Evolutionary conservation across 2,888 invertebrate genomes (phyloP), one percentile per base, ranked within the genome.

Genomic region (Troides aeacus): DNA sequence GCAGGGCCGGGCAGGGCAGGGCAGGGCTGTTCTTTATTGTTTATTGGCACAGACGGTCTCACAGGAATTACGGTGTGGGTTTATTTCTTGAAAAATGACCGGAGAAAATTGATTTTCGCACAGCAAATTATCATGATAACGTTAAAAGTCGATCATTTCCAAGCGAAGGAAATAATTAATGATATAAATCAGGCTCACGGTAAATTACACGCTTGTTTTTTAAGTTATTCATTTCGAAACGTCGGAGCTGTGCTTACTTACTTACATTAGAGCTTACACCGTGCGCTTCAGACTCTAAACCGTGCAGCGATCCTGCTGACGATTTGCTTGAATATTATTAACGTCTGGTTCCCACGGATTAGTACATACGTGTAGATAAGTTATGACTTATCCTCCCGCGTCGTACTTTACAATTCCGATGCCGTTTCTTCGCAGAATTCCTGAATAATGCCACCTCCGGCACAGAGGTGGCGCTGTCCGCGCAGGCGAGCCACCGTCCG

Each of bases 1-100:
- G 74, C 67, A 72, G 70, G 18, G 63, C n/a, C 58, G 36, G 23
- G 62, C 21, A 0, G 24, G 62, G 18, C 69, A 76, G 69, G 74
- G 84, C 84, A 83, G 87, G 85, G 84, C 84, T 81, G 78, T 85
- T 85, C 78, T 86, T 87, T 87, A 87, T 85, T 84, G 85, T 88
- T 88, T 90, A 89, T 90, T 88, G 86, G 88, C 81, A 84, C 81
- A 86, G 78, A 77, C 79, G 81, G 83, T 81, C 80, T 75, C 78
- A 75, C 83, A 88, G 80, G 86, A 88, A 88, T 85, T 80, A 82
- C 79, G 74, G 76, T 77, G 81, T 64, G 24, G 82, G 83, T 81
- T 80, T 81, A 78, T 72, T 78, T 79, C 76, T 78, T 81, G 83
- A 87, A 85, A 86, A 84, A 84, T 84, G 79, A 74, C 75, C 79